Percentiles rank a stretch among this genome's conserved stretches.
Evolutionary conservation across 2,113 vertebrate species (phyloP).

Genomic region (Dasyurus viverrinus): DNA sequence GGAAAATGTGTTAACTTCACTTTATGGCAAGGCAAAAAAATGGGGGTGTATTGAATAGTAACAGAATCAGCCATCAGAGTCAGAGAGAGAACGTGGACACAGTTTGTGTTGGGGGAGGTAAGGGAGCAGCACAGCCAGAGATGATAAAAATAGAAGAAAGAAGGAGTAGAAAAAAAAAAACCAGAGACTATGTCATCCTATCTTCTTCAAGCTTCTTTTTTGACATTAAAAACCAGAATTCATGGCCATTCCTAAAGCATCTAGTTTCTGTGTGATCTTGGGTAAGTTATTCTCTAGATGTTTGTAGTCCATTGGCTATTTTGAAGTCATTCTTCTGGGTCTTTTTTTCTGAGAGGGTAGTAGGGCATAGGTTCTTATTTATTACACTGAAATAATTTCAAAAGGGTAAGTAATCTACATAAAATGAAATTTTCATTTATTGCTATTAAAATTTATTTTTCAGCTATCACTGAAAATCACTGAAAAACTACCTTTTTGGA

Average conservation of each 20-base stretch:
- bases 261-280: not conserved
- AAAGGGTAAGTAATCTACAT: not conserved
- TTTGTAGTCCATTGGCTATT: not conserved
- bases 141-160: not conserved
- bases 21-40: conserved; percentile 3
- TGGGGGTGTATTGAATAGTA: not conserved
- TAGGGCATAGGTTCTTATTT: not conserved
- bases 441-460: not conserved
- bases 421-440: not conserved
- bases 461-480: not conserved
- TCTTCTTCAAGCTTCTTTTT: not conserved
- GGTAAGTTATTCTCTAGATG: not conserved
- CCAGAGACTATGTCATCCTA: not conserved
- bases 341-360: not conserved
- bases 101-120: not conserved
- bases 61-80: not conserved
- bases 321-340: not conserved
- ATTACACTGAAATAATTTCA: not conserved
- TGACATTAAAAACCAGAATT: not conserved
- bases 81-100: accelerated
- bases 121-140: not conserved
- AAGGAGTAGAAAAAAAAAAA: too few species aligned
- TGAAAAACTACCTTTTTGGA: not conserved
- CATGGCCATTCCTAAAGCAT: not conserved
- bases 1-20: not conserved